These are phyloP conservation scores for Choloepus hoffmanni DNA, from an alignment of 2,113 vertebrate species.

Conservation along the genomic window DNA sequence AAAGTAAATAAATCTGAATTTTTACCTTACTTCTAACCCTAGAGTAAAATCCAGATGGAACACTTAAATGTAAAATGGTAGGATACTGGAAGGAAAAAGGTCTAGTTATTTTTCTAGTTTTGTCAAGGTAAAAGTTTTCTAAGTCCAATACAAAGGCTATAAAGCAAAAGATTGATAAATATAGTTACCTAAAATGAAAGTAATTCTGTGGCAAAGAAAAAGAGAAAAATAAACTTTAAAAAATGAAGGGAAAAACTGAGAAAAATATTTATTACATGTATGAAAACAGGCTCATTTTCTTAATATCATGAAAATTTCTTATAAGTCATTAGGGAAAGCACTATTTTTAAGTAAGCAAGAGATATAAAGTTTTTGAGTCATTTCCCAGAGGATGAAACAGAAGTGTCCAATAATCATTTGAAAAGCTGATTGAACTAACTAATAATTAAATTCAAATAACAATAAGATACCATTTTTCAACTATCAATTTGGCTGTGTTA, in stretches of 20 bases:
- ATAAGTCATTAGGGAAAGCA: background rate
- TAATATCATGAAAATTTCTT: background rate
- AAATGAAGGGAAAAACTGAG: background rate
- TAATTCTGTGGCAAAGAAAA: background rate
- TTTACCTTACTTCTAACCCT: background rate
- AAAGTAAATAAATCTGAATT: slow-evolving; percentile 41
- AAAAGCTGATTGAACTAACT: slow-evolving; percentile 51
- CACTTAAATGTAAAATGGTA: slow-evolving; percentile 28
- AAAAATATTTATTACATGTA: background rate
- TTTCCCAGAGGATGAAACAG: background rate
- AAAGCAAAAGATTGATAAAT: background rate
- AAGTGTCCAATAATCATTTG: background rate
- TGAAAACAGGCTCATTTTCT: slow-evolving; percentile 1
- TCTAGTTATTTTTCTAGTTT: background rate
- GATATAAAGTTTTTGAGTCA: background rate
- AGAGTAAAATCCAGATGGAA: background rate
- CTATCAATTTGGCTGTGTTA: slow-evolving; percentile 63
- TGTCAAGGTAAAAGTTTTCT: background rate
- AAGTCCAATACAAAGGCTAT: background rate
- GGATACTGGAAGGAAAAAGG: background rate
- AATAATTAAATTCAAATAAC: slow-evolving; percentile 66
- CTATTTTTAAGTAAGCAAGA: background rate
- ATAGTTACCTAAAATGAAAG: background rate
- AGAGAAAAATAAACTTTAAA: background rate
- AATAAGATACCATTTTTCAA: slow-evolving; percentile 62